Conservation (phyloP, 2,888 invertebrate genomes). For the Trichogramma evanescens region DNA sequence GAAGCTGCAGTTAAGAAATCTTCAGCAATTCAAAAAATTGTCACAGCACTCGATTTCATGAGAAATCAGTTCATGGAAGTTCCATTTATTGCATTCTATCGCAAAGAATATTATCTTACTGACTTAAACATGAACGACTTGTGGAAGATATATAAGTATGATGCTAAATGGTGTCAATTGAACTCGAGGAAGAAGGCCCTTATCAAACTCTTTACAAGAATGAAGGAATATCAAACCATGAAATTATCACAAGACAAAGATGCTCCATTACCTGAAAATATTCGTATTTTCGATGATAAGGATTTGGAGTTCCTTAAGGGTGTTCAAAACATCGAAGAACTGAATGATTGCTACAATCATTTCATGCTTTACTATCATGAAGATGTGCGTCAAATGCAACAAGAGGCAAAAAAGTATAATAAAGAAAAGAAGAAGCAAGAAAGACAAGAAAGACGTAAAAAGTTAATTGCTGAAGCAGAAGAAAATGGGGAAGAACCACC, state of each 20-base stretch:
- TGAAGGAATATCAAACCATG: conserved; percentile 87
- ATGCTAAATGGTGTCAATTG: conserved; percentile 92
- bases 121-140: conserved; percentile 90
- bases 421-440: conserved; percentile 57
- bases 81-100: conserved; percentile 96
- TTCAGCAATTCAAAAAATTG: conserved; percentile 79
- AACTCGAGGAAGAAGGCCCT: conserved; percentile 78
- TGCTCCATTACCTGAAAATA: conserved; percentile 66
- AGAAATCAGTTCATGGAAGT: conserved; percentile 92
- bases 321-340: conserved; percentile 81
- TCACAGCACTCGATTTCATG: conserved; percentile 92
- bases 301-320: conserved; percentile 72
- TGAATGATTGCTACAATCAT: conserved; percentile 90
- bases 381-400: conserved; percentile 78
- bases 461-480: conserved; percentile 57
- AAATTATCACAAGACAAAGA: conserved; percentile 77
- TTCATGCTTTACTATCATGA: conserved; percentile 88
- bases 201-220: conserved; percentile 75
- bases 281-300: conserved; percentile 73
- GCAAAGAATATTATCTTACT: conserved; percentile 94
- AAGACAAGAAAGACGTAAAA: conserved; percentile 45
- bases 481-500: conserved; percentile 58
- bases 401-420: conserved; percentile 61
- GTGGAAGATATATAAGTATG: conserved; percentile 96
- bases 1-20: conserved; percentile 57